Conservation (phyloP, 2,888 invertebrate species). For the Ariolimax columbianus region DNA sequence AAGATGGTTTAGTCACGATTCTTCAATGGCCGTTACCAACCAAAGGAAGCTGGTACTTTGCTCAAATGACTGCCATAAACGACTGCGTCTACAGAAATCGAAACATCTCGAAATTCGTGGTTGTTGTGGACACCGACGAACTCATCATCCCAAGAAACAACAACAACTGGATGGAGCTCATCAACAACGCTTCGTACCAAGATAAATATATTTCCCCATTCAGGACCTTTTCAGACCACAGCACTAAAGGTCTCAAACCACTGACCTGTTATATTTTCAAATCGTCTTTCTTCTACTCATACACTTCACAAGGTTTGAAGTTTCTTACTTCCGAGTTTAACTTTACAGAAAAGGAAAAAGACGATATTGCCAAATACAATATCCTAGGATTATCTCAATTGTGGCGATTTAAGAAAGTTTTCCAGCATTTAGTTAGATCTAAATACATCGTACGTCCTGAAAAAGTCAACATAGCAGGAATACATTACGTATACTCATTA, state of each 20-base stretch:
- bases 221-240: neutral
- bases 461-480: neutral
- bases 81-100: conserved; percentile 39
- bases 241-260: too few relatives aligned
- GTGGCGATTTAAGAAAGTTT: neutral
- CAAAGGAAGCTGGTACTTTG: neutral
- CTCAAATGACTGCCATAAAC: conserved; percentile 35
- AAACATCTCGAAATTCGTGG: conserved; percentile 26
- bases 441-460: conserved; percentile 10
- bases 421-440: neutral
- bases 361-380: neutral
- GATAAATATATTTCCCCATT: neutral
- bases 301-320: neutral
- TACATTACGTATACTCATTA: neutral
- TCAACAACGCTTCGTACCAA: neutral
- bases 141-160: conserved; percentile 28
- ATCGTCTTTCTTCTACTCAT: neutral
- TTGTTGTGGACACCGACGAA: conserved; percentile 35
- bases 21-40: conserved; percentile 40
- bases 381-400: neutral
- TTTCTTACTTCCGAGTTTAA: neutral
- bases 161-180: conserved; percentile 21
- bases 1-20: conserved; percentile 37
- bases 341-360: neutral
- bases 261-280: neutral